Evolutionary conservation across 2,888 invertebrate species (phyloP), one percentile per base, ranked within the genome.

Genomic region (Parnassius mnemosyne): DNA sequence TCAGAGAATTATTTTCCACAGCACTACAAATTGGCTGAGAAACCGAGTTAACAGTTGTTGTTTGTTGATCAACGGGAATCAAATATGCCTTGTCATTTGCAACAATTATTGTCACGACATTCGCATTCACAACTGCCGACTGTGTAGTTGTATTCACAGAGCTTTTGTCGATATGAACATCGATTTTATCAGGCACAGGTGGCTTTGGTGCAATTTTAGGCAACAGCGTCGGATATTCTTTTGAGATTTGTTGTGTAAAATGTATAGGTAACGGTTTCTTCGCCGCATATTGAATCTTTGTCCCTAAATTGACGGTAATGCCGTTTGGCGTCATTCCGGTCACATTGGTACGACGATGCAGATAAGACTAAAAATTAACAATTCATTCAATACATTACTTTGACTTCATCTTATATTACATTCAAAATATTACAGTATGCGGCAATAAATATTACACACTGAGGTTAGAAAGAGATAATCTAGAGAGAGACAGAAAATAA

Each of bases 201-300:
- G 12, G 51, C 42, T 60, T 65, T 10, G 61, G 66, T 3, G 46
- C 9, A 3, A 53, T n/a, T 11, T 51, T 63, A 55, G 5, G 58
- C 66, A 16, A 61, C 56, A n/a, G 71, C 10, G 25, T 67, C 72
- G 9, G 67, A 60, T 34, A 76, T 11, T 66, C 52, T 55, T 63
- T 63, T 3, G 63, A 47, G 11, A 81, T 76, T 10, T 68, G 53
- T 64, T 82, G 76, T 1, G 74, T 80, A 58, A 86, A 87, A 53
- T 77, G 72, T 51, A 80, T 79, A 1, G 85, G 87, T 1, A 88
- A 66, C 0, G 86, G 80, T 0, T 63, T 59, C 67, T 84, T 86
- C 47, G 56, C 53, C 0, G 73, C 69, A 0, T 68, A 65, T 2
- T 61, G 43, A 0, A 73, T 53, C 0, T 65, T 47, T 7, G 71